Conservation (phyloP, 2,888 invertebrate species). For the Eumacrocentrus americanus region DNA sequence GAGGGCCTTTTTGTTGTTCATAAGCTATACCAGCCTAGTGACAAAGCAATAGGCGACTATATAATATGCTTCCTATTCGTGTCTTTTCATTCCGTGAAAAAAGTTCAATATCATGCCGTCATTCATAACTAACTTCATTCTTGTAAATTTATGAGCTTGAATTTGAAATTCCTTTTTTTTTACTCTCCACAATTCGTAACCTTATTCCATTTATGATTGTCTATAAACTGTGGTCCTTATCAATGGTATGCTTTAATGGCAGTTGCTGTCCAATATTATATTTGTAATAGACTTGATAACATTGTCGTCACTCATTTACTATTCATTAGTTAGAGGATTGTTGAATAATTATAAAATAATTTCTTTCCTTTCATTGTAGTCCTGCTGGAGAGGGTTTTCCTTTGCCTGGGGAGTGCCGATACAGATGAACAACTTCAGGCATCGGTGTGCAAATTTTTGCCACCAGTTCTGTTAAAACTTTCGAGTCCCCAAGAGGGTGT, state of each 20-base stretch:
- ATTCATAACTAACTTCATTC: conserved; percentile 40
- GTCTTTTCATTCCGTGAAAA: conserved; percentile 14
- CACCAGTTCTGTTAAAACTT: conserved; percentile 88
- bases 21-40: too few species aligned
- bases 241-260: too few species aligned
- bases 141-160: conserved; percentile 22
- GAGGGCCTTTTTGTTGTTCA: neutral
- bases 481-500: conserved; percentile 87
- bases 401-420: conserved; percentile 87
- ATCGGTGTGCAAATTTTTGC: conserved; percentile 80
- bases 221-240: too few species aligned
- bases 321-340: too few species aligned
- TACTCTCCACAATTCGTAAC: too few species aligned
- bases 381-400: conserved; percentile 86
- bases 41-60: too few species aligned
- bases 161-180: conserved; percentile 4
- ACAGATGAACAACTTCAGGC: conserved; percentile 87
- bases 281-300: too few species aligned
- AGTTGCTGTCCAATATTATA: too few species aligned
- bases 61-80: too few species aligned
- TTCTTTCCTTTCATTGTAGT: conserved; percentile 62
- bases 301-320: too few species aligned
- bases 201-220: too few species aligned
- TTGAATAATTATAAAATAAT: conserved; percentile 11
- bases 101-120: conserved; percentile 52